These are phyloP conservation scores for Synergus gifuensis DNA, from an alignment of 2,888 invertebrate genomes.

Conservation along the genomic window DNA sequence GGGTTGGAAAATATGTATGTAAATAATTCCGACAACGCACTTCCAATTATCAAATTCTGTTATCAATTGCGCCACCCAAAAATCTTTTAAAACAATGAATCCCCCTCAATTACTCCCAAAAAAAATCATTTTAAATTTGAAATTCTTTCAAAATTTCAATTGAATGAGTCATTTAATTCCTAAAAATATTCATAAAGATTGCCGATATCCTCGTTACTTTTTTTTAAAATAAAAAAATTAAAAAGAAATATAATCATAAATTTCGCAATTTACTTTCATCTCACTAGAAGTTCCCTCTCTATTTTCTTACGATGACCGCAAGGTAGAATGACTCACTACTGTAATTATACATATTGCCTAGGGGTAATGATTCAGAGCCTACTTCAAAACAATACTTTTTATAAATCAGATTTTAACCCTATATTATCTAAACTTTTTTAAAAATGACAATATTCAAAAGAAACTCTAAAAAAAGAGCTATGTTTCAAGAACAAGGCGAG, in stretches of 20 bases:
- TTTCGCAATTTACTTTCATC: constrained; percentile 36
- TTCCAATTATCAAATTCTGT: neutral
- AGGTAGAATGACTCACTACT: constrained; percentile 27
- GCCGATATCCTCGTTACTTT: neutral
- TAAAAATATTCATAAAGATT: neutral
- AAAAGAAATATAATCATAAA: constrained; percentile 18
- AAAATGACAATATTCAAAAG: neutral
- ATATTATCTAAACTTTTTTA: neutral
- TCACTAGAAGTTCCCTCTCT: constrained; percentile 17
- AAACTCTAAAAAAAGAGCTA: neutral
- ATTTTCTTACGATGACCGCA: constrained; percentile 26
- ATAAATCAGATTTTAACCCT: constrained; percentile 22
- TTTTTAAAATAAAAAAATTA: neutral
- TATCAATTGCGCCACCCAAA: neutral
- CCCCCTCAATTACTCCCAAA: neutral
- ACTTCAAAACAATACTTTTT: constrained; percentile 6
- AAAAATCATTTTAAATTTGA: neutral
- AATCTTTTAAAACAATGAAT: neutral
- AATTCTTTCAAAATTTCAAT: too few relatives aligned
- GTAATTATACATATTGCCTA: neutral
- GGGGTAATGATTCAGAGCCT: constrained; percentile 13
- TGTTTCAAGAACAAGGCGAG: neutral
- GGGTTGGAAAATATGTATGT: constrained; percentile 3
- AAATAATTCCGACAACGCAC: neutral
- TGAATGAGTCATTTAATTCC: neutral